phyloP scores from a whole-genome alignment of 2,797 vertebrate genomes.

The Rhodeus uyekii region DNA sequence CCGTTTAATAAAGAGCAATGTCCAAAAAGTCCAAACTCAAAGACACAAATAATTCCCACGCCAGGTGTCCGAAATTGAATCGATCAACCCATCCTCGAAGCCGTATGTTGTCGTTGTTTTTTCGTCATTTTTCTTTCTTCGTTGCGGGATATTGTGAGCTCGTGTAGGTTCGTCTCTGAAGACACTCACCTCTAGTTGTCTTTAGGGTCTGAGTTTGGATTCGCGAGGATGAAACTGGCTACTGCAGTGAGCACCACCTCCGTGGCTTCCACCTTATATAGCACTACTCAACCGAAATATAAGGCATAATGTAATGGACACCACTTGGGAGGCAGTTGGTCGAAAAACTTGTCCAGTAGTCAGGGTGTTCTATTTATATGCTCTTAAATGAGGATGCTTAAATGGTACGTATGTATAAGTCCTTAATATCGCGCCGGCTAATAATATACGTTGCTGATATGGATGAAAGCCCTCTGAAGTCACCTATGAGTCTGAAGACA shows the following conservation, averaged over 20 bases:
- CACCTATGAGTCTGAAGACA: constrained; percentile 40
- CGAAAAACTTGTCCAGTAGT: constrained; percentile 82
- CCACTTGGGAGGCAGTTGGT: constrained; percentile 73
- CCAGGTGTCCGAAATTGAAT: constrained; percentile 10
- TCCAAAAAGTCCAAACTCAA: constrained; percentile 29
- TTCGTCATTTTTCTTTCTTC: neutral
- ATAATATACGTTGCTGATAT: constrained; percentile 81
- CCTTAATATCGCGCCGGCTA: constrained; percentile 79
- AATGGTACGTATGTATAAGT: constrained; percentile 82
- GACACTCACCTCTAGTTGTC: constrained; percentile 78
- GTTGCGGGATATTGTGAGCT: neutral
- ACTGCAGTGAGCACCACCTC: constrained; percentile 74
- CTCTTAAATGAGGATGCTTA: constrained; percentile 85
- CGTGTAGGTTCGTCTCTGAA: constrained; percentile 68
- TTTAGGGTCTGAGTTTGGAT: constrained; percentile 68
- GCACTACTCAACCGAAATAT: constrained; percentile 72
- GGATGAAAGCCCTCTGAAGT: constrained; percentile 60
- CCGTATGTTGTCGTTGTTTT: neutral
- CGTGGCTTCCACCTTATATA: constrained; percentile 75
- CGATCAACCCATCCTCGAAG: constrained; percentile 2
- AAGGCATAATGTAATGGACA: constrained; percentile 82
- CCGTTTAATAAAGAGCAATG: neutral
- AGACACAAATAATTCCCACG: constrained; percentile 29
- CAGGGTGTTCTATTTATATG: constrained; percentile 84
- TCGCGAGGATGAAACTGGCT: constrained; percentile 72